These are phyloP conservation scores for Polydesmus complanatus DNA, from an alignment of 2,888 invertebrate species.

Conservation along the genomic window DNA sequence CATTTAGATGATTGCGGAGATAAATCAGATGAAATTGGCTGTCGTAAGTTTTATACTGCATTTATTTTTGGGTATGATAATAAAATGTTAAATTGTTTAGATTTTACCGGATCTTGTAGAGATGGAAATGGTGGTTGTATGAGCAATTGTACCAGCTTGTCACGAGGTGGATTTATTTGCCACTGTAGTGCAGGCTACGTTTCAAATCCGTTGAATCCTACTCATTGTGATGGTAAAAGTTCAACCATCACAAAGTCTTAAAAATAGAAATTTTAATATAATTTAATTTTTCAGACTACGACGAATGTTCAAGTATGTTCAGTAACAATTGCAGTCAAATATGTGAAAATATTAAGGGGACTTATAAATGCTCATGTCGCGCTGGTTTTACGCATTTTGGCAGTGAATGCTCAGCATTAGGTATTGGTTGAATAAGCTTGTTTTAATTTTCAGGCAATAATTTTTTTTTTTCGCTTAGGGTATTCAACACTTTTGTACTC, in stretches of 20 bases:
- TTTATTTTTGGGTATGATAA: background rate
- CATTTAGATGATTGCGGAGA: slow-evolving; percentile 83
- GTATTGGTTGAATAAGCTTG: background rate
- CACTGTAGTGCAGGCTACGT: slow-evolving; percentile 76
- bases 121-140: slow-evolving; percentile 62
- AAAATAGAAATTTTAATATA: background rate
- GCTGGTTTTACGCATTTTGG: slow-evolving; percentile 56
- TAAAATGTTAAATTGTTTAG: slow-evolving; percentile 24
- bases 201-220: slow-evolving; percentile 60
- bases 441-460: background rate
- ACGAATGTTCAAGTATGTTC: slow-evolving; percentile 65
- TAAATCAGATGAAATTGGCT: slow-evolving; percentile 76
- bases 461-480: slow-evolving; percentile 15
- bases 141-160: slow-evolving; percentile 76
- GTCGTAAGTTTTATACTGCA: slow-evolving; percentile 43
- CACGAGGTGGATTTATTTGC: slow-evolving; percentile 74
- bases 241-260: no score
- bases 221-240: slow-evolving; percentile 52
- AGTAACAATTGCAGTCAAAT: slow-evolving; percentile 71
- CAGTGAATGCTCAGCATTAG: slow-evolving; percentile 62
- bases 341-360: slow-evolving; percentile 83
- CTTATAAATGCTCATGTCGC: slow-evolving; percentile 71
- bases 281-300: slow-evolving; percentile 46
- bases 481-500: slow-evolving; percentile 49
- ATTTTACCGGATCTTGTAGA: slow-evolving; percentile 32